Base-by-base conservation (phyloP, 2,888 invertebrate species). In the Crematogaster levior region DNA sequence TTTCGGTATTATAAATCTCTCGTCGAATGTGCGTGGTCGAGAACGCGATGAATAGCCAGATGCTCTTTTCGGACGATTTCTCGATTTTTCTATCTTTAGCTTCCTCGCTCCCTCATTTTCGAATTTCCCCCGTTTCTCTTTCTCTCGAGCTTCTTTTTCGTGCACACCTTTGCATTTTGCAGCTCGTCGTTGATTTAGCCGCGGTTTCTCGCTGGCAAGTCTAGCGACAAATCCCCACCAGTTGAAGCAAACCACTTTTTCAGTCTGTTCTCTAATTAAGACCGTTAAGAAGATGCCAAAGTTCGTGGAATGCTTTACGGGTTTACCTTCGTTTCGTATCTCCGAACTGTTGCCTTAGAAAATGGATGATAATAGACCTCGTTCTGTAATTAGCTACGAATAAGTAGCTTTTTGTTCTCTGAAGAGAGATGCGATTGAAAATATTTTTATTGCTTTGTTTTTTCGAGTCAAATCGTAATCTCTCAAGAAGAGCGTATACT, bases 41-140 rank as follows among this genome's bases (percentile, higher is more conserved):
- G 43, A 77, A 77, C 40, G 77, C 77, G 77, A 77, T 77, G 77
- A 77, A 77, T 77, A 77, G 77, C 77, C 77, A 77, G 77, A 68
- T 77, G 70, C 77, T 68, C 77, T 68, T 77, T 77, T 77, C 77
- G 77, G 70, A 68, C 77, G 56, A 77, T 77, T 77, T 68, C 70
- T 77, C 70, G 77, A 77, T 77, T 77, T 68, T 77, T 77, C 40
- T 51, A 12, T 53, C n/a, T 37, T 40, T n/a, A n/a, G n/a, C 21
- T 34, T 6, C 34, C 30, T 48, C 34, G 24, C 48, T 37, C 74
- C n/a, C 48, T 56, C 43, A 66, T 53, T 24, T 51, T 40, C 66
- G 40, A 70, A 77, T 77, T 68, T 70, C n/a, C 34, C 37, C 9
- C 43, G 56, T 34, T 56, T 43, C 53, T 66, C n/a, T 77, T 68